Evolutionary conservation across 2,797 vertebrate genomes (phyloP).

Genomic region (Argyrosomus regius): DNA sequence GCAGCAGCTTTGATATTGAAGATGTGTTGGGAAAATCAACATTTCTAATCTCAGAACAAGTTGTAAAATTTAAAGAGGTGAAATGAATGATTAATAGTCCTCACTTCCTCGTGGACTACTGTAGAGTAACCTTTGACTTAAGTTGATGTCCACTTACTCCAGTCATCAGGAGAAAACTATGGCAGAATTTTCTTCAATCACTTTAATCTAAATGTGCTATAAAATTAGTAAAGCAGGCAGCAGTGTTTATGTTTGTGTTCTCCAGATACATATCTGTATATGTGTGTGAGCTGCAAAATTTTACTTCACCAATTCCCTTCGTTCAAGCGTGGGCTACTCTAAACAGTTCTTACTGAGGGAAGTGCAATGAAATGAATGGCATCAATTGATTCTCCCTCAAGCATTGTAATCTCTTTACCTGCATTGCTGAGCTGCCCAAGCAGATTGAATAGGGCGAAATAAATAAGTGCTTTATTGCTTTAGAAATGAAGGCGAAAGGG

Average conservation of each 20-base stretch:
- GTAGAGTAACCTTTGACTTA: constrained; percentile 15
- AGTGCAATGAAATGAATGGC: constrained; percentile 74
- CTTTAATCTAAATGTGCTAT: constrained; percentile 40
- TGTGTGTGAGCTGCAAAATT: constrained; percentile 44
- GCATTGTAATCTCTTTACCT: constrained; percentile 84
- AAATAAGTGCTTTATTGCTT: constrained; percentile 81
- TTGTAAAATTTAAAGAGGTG: constrained; percentile 5
- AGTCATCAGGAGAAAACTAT: constrained; percentile 26
- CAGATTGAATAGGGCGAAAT: constrained; percentile 79
- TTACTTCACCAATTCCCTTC: constrained; percentile 40
- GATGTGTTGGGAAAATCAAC: constrained; percentile 9
- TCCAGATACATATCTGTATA: constrained; percentile 7
- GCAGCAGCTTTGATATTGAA: constrained; percentile 30
- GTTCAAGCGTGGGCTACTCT: constrained; percentile 60
- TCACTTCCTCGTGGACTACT: neutral
- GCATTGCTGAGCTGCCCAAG: constrained; percentile 70
- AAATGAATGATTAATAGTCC: constrained; percentile 23
- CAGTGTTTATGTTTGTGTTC: constrained; percentile 19
- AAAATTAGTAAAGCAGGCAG: constrained; percentile 30
- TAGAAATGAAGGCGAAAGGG: constrained; percentile 63
- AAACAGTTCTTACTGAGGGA: constrained; percentile 61
- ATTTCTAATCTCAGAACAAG: neutral
- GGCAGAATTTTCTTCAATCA: constrained; percentile 2
- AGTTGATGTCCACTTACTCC: constrained; percentile 20
- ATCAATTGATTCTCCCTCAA: constrained; percentile 81